Evolutionary conservation across 2,888 invertebrate genomes (phyloP).

Genomic region (Andrena flavipes): DNA sequence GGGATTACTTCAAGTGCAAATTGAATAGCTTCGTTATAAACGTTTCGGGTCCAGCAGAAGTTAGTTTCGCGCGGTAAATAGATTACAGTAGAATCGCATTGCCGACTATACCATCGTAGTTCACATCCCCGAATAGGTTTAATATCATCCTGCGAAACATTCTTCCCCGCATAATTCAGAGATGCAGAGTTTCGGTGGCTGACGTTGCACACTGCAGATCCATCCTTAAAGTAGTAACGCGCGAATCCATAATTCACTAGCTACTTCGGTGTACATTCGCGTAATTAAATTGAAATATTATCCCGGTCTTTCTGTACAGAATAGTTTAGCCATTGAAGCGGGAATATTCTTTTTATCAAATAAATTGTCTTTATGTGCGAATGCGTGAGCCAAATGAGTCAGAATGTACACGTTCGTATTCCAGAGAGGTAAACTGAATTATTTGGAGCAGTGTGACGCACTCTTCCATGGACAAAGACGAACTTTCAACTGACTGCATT

Average conservation of each 20-base stretch:
- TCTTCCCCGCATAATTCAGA: slow-evolving; percentile 43
- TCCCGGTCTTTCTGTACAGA: not conserved
- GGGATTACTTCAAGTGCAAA: slow-evolving; percentile 32
- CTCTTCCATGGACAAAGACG: too few relatives aligned
- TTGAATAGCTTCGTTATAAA: slow-evolving; percentile 52
- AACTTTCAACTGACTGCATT: too few relatives aligned
- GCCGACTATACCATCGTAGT: slow-evolving; percentile 43
- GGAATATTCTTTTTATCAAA: not conserved
- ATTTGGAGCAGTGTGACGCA: too few relatives aligned
- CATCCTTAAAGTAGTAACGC: slow-evolving; percentile 41
- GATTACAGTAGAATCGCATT: slow-evolving; percentile 38
- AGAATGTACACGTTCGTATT: too few relatives aligned
- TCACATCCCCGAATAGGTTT: slow-evolving; percentile 47
- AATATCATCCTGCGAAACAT: slow-evolving; percentile 43
- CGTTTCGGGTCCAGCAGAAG: slow-evolving; percentile 50
- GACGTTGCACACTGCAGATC: slow-evolving; percentile 42
- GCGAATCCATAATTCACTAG: slow-evolving; percentile 13
- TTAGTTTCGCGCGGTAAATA: slow-evolving; percentile 50
- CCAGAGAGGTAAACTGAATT: too few relatives aligned
- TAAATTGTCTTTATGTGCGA: not conserved
- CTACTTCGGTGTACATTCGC: not conserved
- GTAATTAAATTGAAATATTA: slow-evolving; percentile 23
- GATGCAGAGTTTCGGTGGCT: slow-evolving; percentile 41
- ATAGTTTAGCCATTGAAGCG: not conserved
- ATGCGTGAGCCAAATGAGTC: too few relatives aligned